Evolutionary conservation across 2,113 vertebrate species (phyloP).

Genomic region (Otis tarda): DNA sequence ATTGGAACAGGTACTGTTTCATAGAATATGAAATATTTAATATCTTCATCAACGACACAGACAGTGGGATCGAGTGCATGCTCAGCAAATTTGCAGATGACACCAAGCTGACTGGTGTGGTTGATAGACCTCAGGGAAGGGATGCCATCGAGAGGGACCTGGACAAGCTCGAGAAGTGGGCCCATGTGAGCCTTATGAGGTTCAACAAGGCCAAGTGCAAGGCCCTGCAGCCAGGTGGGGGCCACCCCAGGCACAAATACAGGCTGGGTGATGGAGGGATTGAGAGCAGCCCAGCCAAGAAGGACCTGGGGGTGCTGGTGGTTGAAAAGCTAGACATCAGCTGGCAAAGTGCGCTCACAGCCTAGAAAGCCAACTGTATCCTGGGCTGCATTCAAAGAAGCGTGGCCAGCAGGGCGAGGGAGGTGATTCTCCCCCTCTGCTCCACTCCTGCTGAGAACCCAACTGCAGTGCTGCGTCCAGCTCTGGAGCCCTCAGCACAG

Average conservation of each 20-base stretch:
- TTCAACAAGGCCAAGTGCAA: neutral
- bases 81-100: neutral
- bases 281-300: neutral
- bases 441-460: neutral
- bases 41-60: neutral
- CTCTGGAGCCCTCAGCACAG: neutral
- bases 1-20: neutral
- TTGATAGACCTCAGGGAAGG: too few species aligned
- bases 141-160: neutral
- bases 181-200: neutral
- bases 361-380: neutral
- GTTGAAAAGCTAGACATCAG: neutral
- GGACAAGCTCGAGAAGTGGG: too few species aligned
- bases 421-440: neutral
- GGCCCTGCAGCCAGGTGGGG: neutral
- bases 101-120: neutral
- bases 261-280: neutral
- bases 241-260: too few species aligned
- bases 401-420: accelerated
- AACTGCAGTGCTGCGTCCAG: neutral
- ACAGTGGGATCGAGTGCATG: neutral
- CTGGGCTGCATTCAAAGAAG: neutral
- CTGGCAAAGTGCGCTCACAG: accelerated
- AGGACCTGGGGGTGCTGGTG: neutral
- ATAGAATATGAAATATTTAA: too few species aligned